Conservation (phyloP, 1,140 invertebrate species). For the Apolygus lucorum region DNA sequence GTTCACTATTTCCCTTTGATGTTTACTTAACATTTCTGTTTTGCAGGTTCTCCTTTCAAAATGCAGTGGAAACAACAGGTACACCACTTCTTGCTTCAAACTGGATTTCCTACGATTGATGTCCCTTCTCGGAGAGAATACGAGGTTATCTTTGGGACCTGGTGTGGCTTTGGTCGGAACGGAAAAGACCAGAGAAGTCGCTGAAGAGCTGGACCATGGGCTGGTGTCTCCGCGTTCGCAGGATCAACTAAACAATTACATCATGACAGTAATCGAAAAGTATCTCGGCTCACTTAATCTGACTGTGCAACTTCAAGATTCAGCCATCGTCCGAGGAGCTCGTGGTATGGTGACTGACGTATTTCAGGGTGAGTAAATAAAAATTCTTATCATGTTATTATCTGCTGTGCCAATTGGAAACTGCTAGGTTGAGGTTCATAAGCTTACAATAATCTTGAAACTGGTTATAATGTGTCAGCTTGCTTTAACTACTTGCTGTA, state of each 20-base stretch:
- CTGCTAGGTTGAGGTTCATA: background rate
- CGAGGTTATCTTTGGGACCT: slow-evolving; percentile 50
- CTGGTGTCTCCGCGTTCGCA: slow-evolving; percentile 18
- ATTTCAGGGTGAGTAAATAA: background rate
- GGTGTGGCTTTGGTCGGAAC: slow-evolving; percentile 25
- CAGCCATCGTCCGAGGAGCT: slow-evolving; percentile 35
- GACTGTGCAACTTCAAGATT: slow-evolving; percentile 59
- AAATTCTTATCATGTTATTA: no score
- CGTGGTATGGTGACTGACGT: background rate
- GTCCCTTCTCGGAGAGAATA: slow-evolving; percentile 56
- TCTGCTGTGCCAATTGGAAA: background rate
- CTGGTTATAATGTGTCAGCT: background rate
- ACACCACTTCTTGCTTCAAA: slow-evolving; percentile 66
- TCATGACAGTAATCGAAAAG: slow-evolving; percentile 42
- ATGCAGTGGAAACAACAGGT: slow-evolving; percentile 49
- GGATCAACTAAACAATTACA: slow-evolving; percentile 27
- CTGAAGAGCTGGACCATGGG: slow-evolving; percentile 1
- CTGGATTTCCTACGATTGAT: slow-evolving; percentile 65
- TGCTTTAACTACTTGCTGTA: background rate
- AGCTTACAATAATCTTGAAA: background rate
- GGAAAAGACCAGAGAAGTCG: background rate
- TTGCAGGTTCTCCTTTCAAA: slow-evolving; percentile 29
- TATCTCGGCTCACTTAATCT: slow-evolving; percentile 64
- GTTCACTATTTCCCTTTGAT: background rate
- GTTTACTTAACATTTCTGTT: background rate